Conservation (phyloP, 2,888 invertebrate species). For the Oegoconia quadripuncta region DNA sequence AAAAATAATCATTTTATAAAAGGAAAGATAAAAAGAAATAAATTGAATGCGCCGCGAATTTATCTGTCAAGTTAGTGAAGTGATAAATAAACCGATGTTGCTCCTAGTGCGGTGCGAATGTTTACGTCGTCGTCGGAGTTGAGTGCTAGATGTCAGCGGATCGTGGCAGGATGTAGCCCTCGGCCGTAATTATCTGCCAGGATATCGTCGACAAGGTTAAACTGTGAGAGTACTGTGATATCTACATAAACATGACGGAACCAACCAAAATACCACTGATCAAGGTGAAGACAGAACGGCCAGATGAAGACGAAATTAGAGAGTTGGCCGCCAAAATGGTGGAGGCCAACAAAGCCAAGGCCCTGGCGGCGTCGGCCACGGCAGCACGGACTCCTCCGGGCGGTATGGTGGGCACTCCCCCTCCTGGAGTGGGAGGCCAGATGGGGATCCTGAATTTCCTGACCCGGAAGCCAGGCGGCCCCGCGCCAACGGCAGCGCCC, state of each 20-base stretch:
- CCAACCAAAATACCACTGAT: constrained; percentile 48
- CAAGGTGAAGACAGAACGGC: constrained; percentile 85
- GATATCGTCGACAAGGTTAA: constrained; percentile 14
- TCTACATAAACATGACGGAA: constrained; percentile 53
- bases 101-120: constrained; percentile 44
- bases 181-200: constrained; percentile 14
- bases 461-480: constrained; percentile 58
- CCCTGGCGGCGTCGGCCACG: constrained; percentile 68
- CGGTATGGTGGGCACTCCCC: constrained; percentile 46
- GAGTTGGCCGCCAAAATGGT: constrained; percentile 93
- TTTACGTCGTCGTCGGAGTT: constrained; percentile 49
- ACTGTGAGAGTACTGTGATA: constrained; percentile 11
- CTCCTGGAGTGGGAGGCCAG: constrained; percentile 63
- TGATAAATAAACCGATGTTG: constrained; percentile 43
- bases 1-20: no score
- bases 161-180: constrained; percentile 60
- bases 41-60: constrained; percentile 27
- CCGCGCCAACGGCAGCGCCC: constrained; percentile 36
- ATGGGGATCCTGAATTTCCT: constrained; percentile 82
- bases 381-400: constrained; percentile 73
- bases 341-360: constrained; percentile 87
- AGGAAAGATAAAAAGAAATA: constrained; percentile 20
- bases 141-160: constrained; percentile 41
- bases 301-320: constrained; percentile 92
- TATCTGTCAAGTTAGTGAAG: constrained; percentile 61